A percentile compares a stretch with the other conserved stretches of the same genome.
These are phyloP conservation scores for Sesia apiformis DNA, from an alignment of 2,888 invertebrate genomes.

Conservation along the genomic window DNA sequence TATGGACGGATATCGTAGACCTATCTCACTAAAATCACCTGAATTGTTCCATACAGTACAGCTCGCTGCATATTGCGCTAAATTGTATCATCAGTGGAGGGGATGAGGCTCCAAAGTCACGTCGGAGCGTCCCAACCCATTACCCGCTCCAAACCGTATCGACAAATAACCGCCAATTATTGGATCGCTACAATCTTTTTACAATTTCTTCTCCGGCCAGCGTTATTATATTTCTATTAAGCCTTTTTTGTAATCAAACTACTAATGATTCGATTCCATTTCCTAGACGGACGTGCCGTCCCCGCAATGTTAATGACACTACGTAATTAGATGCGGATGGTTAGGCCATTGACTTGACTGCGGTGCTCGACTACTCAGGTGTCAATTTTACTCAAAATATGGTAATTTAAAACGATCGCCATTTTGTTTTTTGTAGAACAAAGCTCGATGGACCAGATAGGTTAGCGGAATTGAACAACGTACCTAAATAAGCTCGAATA, in stretches of 20 bases:
- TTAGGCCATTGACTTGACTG: conserved; percentile 62
- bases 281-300: conserved; percentile 73
- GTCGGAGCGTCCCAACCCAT: conserved; percentile 66
- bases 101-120: conserved; percentile 46
- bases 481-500: too few species aligned
- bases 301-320: conserved; percentile 69
- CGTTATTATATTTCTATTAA: conserved; percentile 76
- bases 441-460: too few species aligned
- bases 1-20: too few species aligned
- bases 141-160: conserved; percentile 73
- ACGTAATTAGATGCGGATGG: conserved; percentile 74
- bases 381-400: conserved; percentile 69
- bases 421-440: conserved; percentile 22
- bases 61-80: conserved; percentile 40
- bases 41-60: not conserved
- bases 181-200: conserved; percentile 74
- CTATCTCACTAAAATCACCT: too few species aligned
- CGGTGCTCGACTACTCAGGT: conserved; percentile 62
- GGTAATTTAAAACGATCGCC: conserved; percentile 51
- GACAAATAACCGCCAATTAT: conserved; percentile 74
- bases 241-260: conserved; percentile 75
- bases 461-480: too few species aligned
- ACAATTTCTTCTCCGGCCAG: conserved; percentile 69
- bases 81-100: conserved; percentile 29
- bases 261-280: conserved; percentile 75